Evolutionary conservation across 2,113 vertebrate genomes (phyloP).

Genomic region (Sigmodon hispidus): DNA sequence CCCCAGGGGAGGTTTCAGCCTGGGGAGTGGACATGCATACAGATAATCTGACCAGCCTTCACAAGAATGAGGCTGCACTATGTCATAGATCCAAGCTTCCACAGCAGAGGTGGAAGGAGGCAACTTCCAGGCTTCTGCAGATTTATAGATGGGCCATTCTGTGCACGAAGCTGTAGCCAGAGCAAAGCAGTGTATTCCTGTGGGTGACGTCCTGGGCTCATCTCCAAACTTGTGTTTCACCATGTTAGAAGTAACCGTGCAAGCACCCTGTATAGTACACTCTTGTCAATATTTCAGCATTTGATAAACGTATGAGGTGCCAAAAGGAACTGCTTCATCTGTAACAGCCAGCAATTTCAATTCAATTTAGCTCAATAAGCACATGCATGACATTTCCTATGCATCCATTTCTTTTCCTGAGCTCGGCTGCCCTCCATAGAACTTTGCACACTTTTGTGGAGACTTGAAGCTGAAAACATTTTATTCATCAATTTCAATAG

Average conservation of each 20-base stretch:
- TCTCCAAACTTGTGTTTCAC: neutral
- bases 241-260: neutral
- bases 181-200: neutral
- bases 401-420: conserved; percentile 50
- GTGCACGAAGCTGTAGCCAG: neutral
- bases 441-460: conserved; percentile 46
- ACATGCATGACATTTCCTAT: conserved; percentile 31
- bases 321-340: conserved; percentile 63
- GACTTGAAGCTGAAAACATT: conserved; percentile 53
- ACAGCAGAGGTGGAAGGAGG: neutral
- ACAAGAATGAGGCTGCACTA: fast-evolving
- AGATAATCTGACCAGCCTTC: neutral
- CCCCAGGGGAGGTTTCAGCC: neutral
- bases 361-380: conserved; percentile 56
- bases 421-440: conserved; percentile 42
- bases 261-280: neutral
- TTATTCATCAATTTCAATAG: conserved; percentile 59
- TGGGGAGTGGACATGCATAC: too few species aligned
- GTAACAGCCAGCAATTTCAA: conserved; percentile 64
- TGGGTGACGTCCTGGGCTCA: fast-evolving
- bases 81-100: neutral
- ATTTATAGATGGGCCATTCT: neutral
- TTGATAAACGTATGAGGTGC: conserved; percentile 64
- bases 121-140: fast-evolving
- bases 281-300: conserved; percentile 32